Evolutionary conservation across 2,888 invertebrate species (phyloP).

Genomic region (Pardosa pseudoannulata): DNA sequence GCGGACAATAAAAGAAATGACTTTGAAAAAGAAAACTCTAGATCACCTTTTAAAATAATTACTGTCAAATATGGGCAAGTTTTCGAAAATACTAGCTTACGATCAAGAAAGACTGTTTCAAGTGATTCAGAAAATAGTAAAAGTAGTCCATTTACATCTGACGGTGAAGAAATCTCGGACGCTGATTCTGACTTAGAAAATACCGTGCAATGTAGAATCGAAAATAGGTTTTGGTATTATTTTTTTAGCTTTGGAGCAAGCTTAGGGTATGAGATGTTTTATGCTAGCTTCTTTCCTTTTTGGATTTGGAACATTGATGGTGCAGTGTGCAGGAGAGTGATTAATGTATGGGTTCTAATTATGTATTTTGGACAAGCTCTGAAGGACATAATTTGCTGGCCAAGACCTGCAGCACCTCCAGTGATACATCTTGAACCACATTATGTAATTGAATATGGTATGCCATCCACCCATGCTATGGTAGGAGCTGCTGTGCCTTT

Average conservation of each 20-base stretch:
- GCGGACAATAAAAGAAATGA: constrained; percentile 28
- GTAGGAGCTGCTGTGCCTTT: constrained; percentile 92
- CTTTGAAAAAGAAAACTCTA: constrained; percentile 3
- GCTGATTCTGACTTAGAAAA: constrained; percentile 67
- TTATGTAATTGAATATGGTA: constrained; percentile 94
- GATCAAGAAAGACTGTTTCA: constrained; percentile 41
- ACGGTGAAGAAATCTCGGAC: constrained; percentile 68
- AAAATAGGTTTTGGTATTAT: constrained; percentile 88
- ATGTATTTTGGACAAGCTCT: constrained; percentile 93
- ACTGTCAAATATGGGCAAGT: constrained; percentile 38
- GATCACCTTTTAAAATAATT: constrained; percentile 31
- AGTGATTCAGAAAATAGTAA: constrained; percentile 54
- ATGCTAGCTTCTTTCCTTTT: constrained; percentile 92
- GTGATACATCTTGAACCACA: constrained; percentile 89
- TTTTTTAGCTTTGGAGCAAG: constrained; percentile 90
- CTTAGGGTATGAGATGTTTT: constrained; percentile 93
- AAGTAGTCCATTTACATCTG: constrained; percentile 57
- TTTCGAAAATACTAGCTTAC: constrained; percentile 16
- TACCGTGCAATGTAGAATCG: constrained; percentile 64
- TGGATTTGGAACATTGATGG: constrained; percentile 95
- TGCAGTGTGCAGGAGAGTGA: constrained; percentile 88
- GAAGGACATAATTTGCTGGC: constrained; percentile 92
- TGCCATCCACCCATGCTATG: constrained; percentile 97
- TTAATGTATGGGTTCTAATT: constrained; percentile 87
- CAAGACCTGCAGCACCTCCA: constrained; percentile 88